These are phyloP conservation scores for Hybognathus amarus DNA, from an alignment of 2,797 vertebrate genomes.

Conservation along the genomic window DNA sequence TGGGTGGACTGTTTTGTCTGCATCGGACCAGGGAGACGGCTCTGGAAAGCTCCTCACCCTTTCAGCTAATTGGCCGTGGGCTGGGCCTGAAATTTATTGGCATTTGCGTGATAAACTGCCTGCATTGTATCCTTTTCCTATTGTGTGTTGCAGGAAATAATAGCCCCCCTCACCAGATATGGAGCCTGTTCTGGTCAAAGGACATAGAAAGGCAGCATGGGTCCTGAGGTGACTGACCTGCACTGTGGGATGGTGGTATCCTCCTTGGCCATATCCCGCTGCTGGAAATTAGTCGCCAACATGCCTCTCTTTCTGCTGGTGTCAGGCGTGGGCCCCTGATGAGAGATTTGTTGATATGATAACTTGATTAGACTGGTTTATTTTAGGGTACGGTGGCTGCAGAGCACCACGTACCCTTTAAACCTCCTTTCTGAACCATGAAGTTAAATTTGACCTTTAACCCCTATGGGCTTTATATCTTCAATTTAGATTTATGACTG, in stretches of 20 bases:
- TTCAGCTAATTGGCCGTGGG: constrained; percentile 84
- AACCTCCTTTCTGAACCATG: background rate
- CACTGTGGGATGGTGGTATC: constrained; percentile 76
- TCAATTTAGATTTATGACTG: constrained; percentile 1
- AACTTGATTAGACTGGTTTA: constrained; percentile 84
- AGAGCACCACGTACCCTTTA: constrained; percentile 49
- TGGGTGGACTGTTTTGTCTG: constrained; percentile 83
- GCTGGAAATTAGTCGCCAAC: constrained; percentile 90
- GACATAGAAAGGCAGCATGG: constrained; percentile 68
- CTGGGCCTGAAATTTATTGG: constrained; percentile 82
- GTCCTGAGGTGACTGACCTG: constrained; percentile 75
- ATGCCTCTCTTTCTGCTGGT: constrained; percentile 80
- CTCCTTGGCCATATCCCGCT: constrained; percentile 84
- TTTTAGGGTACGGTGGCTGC: constrained; percentile 66
- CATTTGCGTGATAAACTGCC: constrained; percentile 82
- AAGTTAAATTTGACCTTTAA: constrained; percentile 3
- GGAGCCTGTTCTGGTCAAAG: constrained; percentile 61
- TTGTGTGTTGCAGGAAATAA: constrained; percentile 77
- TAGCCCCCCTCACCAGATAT: constrained; percentile 68
- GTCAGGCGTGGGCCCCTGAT: constrained; percentile 74
- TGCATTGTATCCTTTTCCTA: constrained; percentile 75
- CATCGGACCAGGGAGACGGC: constrained; percentile 65
- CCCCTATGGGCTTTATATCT: background rate
- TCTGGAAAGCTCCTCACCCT: constrained; percentile 74
- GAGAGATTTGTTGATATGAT: constrained; percentile 87